Evolutionary conservation across 1,140 invertebrate species (phyloP), one percentile per base, ranked within the genome.

Genomic region (Brachionus sp.): DNA sequence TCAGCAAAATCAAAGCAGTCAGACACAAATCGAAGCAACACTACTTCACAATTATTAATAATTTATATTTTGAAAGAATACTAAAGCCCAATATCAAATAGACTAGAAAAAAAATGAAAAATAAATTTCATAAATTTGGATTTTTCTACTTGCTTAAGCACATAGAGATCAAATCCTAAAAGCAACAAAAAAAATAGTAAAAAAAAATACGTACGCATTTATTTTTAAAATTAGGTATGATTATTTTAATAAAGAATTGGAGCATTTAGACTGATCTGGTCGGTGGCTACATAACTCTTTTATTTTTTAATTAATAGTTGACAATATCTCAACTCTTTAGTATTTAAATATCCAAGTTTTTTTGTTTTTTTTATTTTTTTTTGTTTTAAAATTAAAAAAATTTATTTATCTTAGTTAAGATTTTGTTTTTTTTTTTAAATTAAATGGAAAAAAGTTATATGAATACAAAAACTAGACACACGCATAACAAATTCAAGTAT

Each of bases 391-490:
- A 42, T 23, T 39, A 73, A 73, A 42, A 23, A 16, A 16, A 23
- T 39, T 39, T 39, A 39, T 73, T 73, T 42, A 39, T 39, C 37
- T 42, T 73, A 19, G 19, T 39, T 16, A 73, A 39, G 33, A 73
- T 73, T 73, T 73, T 73, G 68, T 39, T 46, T 75, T 73, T 75
- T 75, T 75, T 46, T 23, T 66, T 66, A 10, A 29, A 23, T 19
- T 75, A 75, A 75, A 75, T 75, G 70, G 70, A 75, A 75, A 75
- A 75, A 75, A 75, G 44, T 46, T 75, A 44, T 42, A 33, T 66
- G 33, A 66, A 70, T 44, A 70, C 66, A 37, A 70, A 70, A 39
- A 19, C 66, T 35, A 70, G 66, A 70, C 66, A 70, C n/a, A 70
- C 66, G n/a, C 25, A 66, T n/a, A 57, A 39, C 29, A 70, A 70